Percentiles rank a stretch among this genome's conserved stretches.
These are phyloP conservation scores for Eurois occulta DNA, from an alignment of 2,888 invertebrate genomes.

Conservation along the genomic window DNA sequence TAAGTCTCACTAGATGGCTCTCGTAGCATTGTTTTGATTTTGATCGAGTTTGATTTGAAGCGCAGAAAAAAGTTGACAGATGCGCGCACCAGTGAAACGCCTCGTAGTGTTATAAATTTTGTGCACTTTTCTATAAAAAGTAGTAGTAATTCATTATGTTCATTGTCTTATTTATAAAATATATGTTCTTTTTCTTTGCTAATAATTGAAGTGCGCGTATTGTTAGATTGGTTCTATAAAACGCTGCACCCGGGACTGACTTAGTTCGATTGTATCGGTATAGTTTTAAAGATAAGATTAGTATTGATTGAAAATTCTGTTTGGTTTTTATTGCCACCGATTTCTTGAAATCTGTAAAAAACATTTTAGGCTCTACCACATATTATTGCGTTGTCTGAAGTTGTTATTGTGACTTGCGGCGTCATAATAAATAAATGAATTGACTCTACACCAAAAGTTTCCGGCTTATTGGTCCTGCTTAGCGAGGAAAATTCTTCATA, in stretches of 20 bases:
- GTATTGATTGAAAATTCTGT: conserved; percentile 70
- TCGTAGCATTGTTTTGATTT: conserved; percentile 65
- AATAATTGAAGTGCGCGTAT: conserved; percentile 50
- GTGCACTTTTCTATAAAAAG: conserved; percentile 43
- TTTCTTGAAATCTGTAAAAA: conserved; percentile 42
- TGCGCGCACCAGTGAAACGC: conserved; percentile 77
- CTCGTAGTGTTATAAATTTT: conserved; percentile 62
- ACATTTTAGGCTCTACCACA: conserved; percentile 32
- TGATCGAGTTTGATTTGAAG: conserved; percentile 67
- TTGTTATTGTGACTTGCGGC: conserved; percentile 64
- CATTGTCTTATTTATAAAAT: conserved; percentile 21
- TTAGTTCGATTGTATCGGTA: conserved; percentile 57
- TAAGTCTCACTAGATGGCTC: conserved; percentile 56
- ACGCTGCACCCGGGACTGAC: conserved; percentile 51
- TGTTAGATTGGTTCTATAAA: conserved; percentile 33
- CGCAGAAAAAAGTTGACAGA: conserved; percentile 78
- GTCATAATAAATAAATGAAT: conserved; percentile 57
- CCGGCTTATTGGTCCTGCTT: conserved; percentile 41
- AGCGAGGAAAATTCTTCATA: conserved; percentile 43
- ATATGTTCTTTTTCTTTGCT: conserved; percentile 3
- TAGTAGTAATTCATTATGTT: conserved; percentile 29
- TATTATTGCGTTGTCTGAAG: conserved; percentile 37
- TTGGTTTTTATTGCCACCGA: conserved; percentile 51
- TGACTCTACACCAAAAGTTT: conserved; percentile 43
- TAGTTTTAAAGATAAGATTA: conserved; percentile 69